Base-by-base conservation (phyloP, 2,888 invertebrate species). In the Abrostola triplasia region DNA sequence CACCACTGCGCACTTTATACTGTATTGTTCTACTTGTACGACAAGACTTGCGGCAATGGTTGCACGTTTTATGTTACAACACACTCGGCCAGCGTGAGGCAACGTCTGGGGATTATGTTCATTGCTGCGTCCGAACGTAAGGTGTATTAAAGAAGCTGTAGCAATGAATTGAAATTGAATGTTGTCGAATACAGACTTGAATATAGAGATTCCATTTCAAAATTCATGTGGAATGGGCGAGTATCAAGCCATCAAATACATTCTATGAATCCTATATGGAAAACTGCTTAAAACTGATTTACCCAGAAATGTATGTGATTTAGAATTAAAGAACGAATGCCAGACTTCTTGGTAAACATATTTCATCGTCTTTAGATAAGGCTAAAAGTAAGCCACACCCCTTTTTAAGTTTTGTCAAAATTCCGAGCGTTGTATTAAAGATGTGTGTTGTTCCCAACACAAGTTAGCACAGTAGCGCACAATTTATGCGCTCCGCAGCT, bases 401-500 rank as follows among this genome's bases (percentile, higher is more conserved):
- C 24, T 24, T 24, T 24, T 24, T 24, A 24, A 24, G 1, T 4
- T 24, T 24, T 24, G 24, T 2, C 0, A 9, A 12, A 13, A 42
- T 12, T 35, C 12, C n/a, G 38, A 35, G 12, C 35, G 38, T 37
- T 24, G 35, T 36, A 37, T 40, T 48, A 40, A 12, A 57, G 48
- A 62, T 74, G 59, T 52, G 5, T 56, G 41, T 47, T 59, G 41
- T 74, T 59, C 35, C 24, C 40, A n/a, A n/a, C n/a, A 38, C 66
- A 38, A 58, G 44, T 54, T 38, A 58, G 58, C 62, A 54, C 42
- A 41, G 52, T 56, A 59, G 58, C 68, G 54, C 67, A 52, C 68
- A 70, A 61, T 74, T 52, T 52, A 74, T 59, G 75, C 57, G 62
- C 69, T 49, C 47, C 44, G 54, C 49, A 60, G 55, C 35, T 49